Conservation (phyloP, 2,113 vertebrate genomes). For the Neofelis nebulosa region DNA sequence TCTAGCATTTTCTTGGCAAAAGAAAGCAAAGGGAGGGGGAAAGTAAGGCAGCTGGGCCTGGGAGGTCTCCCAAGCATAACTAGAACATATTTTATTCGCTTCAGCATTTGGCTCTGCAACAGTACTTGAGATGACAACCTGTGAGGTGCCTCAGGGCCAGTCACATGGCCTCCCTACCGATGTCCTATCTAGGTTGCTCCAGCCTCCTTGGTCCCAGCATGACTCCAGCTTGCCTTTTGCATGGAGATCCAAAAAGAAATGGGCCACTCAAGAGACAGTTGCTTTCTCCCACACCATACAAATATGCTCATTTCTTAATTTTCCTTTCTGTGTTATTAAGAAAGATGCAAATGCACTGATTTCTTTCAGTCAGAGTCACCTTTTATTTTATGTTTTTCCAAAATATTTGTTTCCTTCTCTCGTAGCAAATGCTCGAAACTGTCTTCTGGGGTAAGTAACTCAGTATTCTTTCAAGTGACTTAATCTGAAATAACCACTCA, state of each 20-base stretch:
- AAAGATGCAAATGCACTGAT: neutral
- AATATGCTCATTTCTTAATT: neutral
- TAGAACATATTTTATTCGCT: constrained; percentile 64
- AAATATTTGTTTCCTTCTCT: neutral
- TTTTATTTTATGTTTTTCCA: constrained; percentile 24
- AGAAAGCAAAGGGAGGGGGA: constrained; percentile 1
- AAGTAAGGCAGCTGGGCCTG: constrained; percentile 52
- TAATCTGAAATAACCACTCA: neutral
- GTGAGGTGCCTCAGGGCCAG: constrained; percentile 74
- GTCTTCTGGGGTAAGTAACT: neutral
- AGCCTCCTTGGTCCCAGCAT: constrained; percentile 3
- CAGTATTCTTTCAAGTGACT: constrained; percentile 32
- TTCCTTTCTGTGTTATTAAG: constrained; percentile 1
- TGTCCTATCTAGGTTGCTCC: constrained; percentile 73
- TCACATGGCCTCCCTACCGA: constrained; percentile 72
- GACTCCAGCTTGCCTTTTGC: constrained; percentile 40
- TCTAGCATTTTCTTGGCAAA: constrained; percentile 12
- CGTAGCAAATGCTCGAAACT: neutral
- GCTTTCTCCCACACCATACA: neutral
- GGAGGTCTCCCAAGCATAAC: constrained; percentile 59
- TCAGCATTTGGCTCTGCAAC: constrained; percentile 67
- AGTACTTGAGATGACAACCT: constrained; percentile 73
- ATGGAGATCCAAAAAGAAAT: constrained; percentile 66
- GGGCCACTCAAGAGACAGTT: constrained; percentile 46
- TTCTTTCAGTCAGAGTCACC: constrained; percentile 3